These are phyloP conservation scores for Heteromormyrus szaboi DNA, from an alignment of 2,797 vertebrate species.

Conservation along the genomic window DNA sequence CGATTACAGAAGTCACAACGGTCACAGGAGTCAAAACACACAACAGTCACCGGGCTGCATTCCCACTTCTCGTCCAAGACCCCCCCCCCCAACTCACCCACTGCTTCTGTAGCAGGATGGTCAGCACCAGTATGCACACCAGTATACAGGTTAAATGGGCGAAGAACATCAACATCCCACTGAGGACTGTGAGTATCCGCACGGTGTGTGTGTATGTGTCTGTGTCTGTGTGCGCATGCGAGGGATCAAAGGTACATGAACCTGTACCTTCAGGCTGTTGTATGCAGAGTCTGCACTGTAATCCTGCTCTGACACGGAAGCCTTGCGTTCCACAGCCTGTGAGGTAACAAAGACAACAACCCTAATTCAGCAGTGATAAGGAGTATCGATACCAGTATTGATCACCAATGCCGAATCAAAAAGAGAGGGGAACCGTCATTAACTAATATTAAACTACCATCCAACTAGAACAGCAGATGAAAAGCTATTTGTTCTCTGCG, in stretches of 20 bases:
- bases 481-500: not conserved
- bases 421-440: not conserved
- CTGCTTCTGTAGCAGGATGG: conserved; percentile 29
- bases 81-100: conserved; percentile 37
- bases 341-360: conserved; percentile 20
- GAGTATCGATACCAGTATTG: not conserved
- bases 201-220: not conserved
- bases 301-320: conserved; percentile 56
- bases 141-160: conserved; percentile 39
- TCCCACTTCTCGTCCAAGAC: not conserved
- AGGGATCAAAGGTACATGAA: conserved; percentile 1
- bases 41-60: not conserved
- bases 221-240: not conserved
- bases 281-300: conserved; percentile 74
- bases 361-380: not conserved
- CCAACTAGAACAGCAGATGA: not conserved
- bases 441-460: not conserved
- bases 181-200: not conserved
- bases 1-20: not conserved
- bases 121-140: conserved; percentile 27
- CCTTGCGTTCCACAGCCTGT: conserved; percentile 62
- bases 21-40: not conserved
- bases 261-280: conserved; percentile 83
- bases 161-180: conserved; percentile 35
- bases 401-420: not conserved